These are phyloP conservation scores for Reticulitermes speratus DNA, from an alignment of 1,140 invertebrate genomes.

Conservation along the genomic window DNA sequence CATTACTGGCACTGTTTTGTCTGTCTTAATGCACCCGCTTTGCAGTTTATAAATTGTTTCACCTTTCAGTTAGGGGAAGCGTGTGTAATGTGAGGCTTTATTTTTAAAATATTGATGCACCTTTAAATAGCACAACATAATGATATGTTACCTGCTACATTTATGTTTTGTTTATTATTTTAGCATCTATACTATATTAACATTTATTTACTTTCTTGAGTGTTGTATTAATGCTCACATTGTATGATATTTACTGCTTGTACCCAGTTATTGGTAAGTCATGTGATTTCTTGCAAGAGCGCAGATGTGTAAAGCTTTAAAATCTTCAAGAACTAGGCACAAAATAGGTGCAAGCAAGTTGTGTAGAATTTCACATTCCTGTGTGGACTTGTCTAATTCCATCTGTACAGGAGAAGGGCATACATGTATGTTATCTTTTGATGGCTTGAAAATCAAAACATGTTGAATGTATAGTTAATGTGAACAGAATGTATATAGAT, in stretches of 20 bases:
- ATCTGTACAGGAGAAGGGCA: background rate
- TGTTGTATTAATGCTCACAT: background rate
- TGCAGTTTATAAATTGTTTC: background rate
- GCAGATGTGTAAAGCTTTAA: background rate
- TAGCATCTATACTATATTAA: background rate
- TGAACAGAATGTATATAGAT: constrained; percentile 4
- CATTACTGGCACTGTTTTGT: background rate
- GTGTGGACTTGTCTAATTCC: background rate
- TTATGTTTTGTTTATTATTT: background rate
- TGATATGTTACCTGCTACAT: background rate
- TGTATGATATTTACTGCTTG: background rate
- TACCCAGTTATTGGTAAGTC: background rate
- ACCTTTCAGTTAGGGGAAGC: background rate
- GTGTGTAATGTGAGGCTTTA: background rate
- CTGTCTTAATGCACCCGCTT: background rate
- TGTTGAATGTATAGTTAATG: background rate
- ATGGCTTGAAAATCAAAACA: constrained; percentile 3
- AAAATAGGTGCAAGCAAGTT: background rate
- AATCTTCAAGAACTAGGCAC: background rate
- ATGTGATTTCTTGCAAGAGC: background rate
- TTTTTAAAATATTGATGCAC: constrained; percentile 2
- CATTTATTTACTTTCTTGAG: background rate
- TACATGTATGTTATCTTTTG: background rate
- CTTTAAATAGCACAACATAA: background rate
- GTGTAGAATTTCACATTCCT: constrained; percentile 8